Evolutionary conservation across 1,140 invertebrate genomes (phyloP), one percentile per base, ranked within the genome.

Genomic region (Elymnias hypermnestra): DNA sequence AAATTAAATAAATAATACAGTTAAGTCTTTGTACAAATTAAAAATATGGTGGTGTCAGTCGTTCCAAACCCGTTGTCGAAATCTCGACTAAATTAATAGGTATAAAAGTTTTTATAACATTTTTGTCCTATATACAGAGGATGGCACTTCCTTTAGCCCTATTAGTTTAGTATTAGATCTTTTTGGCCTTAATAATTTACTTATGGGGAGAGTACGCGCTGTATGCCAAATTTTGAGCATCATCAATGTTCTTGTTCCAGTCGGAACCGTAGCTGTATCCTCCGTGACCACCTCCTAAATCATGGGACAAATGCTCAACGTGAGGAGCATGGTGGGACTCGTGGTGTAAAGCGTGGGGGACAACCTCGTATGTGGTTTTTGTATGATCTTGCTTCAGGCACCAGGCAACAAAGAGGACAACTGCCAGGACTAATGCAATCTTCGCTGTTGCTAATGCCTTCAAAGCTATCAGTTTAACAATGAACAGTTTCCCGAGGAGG

Each of bases 231-330:
- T 76, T 73, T 37, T 85, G 82, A 10, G 68, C 73, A 5, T 85
- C 82, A 9, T 85, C 82, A 6, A 82, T 53, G 61, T 83, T 84
- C 45, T 84, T 84, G 76, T 71, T 83, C 81, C 81, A 85, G 63
- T 85, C 81, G 2, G 70, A 59, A 4, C 81, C 81, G 38, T 75
- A 81, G 37, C 70, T 70, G 7, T 65, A 57, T 6, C 66, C 73
- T n/a, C 66, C 73, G 17, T 76, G 69, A n/a, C n/a, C n/a, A 3
- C 73, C 68, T 3, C 73, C 68, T 3, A 51, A 25, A 12, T 78
- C 73, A 36, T 81, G 77, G 9, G 71, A 49, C 0, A 73, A 36
- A 15, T 82, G 78, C n/a, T 81, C 76, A 0, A 81, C 66, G 14
- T 77, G 76, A 6, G 72, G 72, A 5, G 74, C 71, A 40, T 79